phyloP scores from a whole-genome alignment of 2,888 invertebrate species.

The Sminthurinus aureus region DNA sequence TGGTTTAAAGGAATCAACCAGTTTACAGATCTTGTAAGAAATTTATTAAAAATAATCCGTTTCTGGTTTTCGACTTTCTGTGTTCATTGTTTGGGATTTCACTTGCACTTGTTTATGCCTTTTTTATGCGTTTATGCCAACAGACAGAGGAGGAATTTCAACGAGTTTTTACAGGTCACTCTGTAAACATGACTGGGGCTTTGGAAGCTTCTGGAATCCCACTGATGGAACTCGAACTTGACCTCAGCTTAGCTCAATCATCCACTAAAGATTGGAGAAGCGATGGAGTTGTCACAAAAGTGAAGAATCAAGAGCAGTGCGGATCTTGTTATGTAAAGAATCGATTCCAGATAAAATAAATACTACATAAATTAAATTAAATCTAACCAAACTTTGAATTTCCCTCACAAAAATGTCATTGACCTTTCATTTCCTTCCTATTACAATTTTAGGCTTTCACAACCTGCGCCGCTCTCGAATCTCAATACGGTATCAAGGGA shows the following conservation, averaged over 20 bases:
- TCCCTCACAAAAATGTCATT: too few species aligned
- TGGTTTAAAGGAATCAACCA: not conserved
- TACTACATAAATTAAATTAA: too few species aligned
- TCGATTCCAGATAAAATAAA: too few species aligned
- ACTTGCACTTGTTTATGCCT: too few species aligned
- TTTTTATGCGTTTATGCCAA: too few species aligned
- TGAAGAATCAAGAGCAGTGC: slow-evolving; percentile 22
- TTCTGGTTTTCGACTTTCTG: too few species aligned
- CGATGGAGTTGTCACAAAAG: not conserved
- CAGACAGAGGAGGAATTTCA: slow-evolving; percentile 23
- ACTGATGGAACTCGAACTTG: not conserved
- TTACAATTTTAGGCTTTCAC: not conserved
- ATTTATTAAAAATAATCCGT: too few species aligned
- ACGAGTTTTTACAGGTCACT: slow-evolving; percentile 4
- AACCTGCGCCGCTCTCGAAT: slow-evolving; percentile 10
- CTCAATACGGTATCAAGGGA: not conserved
- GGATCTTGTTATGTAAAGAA: slow-evolving; percentile 17
- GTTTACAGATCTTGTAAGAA: not conserved
- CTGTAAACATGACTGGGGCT: not conserved
- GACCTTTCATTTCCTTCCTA: too few species aligned
- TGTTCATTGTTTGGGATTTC: too few species aligned
- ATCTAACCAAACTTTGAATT: too few species aligned
- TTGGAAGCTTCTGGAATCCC: slow-evolving; percentile 5
- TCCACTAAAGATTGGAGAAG: slow-evolving; percentile 13
- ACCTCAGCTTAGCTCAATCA: not conserved